phyloP scores from a whole-genome alignment of 1,140 invertebrate genomes.

The Cherax destructor region DNA sequence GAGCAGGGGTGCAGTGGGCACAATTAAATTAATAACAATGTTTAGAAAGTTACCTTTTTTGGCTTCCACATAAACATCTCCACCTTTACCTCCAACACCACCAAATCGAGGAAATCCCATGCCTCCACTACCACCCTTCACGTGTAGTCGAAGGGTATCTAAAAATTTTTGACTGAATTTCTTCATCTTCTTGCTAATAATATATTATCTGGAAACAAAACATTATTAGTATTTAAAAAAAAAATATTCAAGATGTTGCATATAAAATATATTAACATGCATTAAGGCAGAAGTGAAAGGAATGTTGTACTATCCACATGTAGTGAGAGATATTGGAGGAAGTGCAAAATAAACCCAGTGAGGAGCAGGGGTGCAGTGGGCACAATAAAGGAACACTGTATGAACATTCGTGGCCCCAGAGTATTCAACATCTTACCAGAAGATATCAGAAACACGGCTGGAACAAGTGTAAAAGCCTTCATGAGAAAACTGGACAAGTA shows the following conservation, averaged over 20 bases:
- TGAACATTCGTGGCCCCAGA: too few species aligned
- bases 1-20: too few species aligned
- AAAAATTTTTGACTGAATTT: slow-evolving; percentile 78
- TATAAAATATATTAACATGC: background rate
- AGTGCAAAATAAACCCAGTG: too few species aligned
- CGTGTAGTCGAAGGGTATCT: slow-evolving; percentile 84
- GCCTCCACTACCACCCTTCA: slow-evolving; percentile 86
- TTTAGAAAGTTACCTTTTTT: background rate
- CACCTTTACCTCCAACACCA: slow-evolving; percentile 90
- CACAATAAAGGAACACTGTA: too few species aligned
- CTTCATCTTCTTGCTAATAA: background rate
- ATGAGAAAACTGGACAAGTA: too few species aligned
- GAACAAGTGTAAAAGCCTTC: too few species aligned
- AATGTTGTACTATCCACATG: background rate
- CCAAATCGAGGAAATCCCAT: slow-evolving; percentile 86
- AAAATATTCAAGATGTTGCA: background rate
- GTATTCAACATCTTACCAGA: too few species aligned
- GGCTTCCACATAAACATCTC: slow-evolving; percentile 80
- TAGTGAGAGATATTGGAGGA: too few species aligned
- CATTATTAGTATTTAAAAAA: background rate
- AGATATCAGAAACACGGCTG: too few species aligned
- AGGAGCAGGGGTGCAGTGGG: too few species aligned
- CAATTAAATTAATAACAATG: too few species aligned
- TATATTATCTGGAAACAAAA: background rate
- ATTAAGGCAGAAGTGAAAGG: too few species aligned